These are phyloP conservation scores for Carcina quercana DNA, from an alignment of 2,888 invertebrate species.

Conservation along the genomic window DNA sequence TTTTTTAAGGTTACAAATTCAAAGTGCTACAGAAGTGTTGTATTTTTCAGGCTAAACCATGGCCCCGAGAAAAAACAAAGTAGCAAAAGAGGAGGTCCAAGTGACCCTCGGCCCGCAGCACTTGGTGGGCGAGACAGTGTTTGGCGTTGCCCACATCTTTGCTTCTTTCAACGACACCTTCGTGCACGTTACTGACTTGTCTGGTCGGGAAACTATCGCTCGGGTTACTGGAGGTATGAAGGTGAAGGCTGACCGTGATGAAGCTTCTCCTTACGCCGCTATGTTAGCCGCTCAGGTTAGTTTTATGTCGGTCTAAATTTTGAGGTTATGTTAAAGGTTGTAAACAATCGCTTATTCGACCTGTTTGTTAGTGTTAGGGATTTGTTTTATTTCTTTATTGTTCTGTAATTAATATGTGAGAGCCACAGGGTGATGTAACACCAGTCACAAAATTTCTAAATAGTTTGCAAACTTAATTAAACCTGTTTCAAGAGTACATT, in stretches of 20 bases:
- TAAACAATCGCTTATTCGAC: conserved; percentile 13
- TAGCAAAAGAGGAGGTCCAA: conserved; percentile 97
- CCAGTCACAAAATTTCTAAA: no score
- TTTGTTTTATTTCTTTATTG: no score
- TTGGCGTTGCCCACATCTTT: conserved; percentile 99
- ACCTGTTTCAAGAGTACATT: no score
- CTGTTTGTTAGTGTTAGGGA: no score
- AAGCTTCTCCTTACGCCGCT: conserved; percentile 99
- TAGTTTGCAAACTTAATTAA: no score
- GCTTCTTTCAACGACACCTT: conserved; percentile 99
- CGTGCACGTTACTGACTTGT: conserved; percentile 99
- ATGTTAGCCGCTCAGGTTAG: conserved; percentile 99
- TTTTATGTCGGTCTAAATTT: conserved; percentile 20
- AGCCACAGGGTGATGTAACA: no score
- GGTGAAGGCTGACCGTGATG: conserved; percentile 99
- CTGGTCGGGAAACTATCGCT: conserved; percentile 95
- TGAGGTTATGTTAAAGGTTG: conserved; percentile 33
- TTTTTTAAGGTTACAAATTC: conserved; percentile 59
- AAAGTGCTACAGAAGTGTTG: conserved; percentile 55
- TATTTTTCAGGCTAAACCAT: conserved; percentile 77
- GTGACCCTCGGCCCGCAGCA: conserved; percentile 97
- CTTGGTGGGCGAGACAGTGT: conserved; percentile 97
- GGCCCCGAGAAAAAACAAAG: conserved; percentile 99
- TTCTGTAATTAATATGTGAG: no score
- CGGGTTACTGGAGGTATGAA: conserved; percentile 99